Conservation (phyloP, 1,140 invertebrate species). For the Brachystomella parvula region DNA sequence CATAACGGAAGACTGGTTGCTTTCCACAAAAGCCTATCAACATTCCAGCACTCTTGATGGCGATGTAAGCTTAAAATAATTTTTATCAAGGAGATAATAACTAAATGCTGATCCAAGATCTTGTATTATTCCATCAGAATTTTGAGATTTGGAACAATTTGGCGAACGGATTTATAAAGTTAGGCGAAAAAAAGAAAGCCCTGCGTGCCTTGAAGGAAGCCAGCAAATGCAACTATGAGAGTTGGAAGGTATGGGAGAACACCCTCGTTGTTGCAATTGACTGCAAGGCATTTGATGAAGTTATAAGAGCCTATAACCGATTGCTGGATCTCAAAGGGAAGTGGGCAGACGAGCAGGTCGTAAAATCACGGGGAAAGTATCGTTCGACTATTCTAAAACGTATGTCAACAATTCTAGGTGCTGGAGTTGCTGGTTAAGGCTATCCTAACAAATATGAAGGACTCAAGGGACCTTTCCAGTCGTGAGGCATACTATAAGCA, state of each 20-base stretch:
- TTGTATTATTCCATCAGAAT: constrained; percentile 21
- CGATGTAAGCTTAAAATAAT: constrained; percentile 47
- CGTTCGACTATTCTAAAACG: no score
- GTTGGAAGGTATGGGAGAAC: constrained; percentile 97
- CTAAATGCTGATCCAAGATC: constrained; percentile 47
- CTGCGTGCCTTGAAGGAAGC: constrained; percentile 78
- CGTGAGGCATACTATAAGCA: constrained; percentile 49
- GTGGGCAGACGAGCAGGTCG: constrained; percentile 36
- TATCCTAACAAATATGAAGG: constrained; percentile 55
- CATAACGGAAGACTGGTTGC: constrained; percentile 67
- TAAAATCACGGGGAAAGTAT: no score
- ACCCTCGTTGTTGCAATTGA: constrained; percentile 72
- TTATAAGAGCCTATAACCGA: constrained; percentile 73
- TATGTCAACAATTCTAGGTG: constrained; percentile 49
- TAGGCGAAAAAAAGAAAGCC: constrained; percentile 75
- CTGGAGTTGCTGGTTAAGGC: constrained; percentile 64
- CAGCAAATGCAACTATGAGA: constrained; percentile 84
- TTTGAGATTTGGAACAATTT: constrained; percentile 98
- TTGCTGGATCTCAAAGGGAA: constrained; percentile 64
- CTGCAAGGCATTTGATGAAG: constrained; percentile 47
- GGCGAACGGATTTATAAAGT: constrained; percentile 80
- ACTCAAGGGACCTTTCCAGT: constrained; percentile 50
- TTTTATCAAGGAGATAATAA: neutral
- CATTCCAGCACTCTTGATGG: constrained; percentile 77
- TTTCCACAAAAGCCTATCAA: constrained; percentile 74